These are phyloP conservation scores for Agrotis segetum DNA, from an alignment of 2,888 invertebrate species.

Conservation along the genomic window DNA sequence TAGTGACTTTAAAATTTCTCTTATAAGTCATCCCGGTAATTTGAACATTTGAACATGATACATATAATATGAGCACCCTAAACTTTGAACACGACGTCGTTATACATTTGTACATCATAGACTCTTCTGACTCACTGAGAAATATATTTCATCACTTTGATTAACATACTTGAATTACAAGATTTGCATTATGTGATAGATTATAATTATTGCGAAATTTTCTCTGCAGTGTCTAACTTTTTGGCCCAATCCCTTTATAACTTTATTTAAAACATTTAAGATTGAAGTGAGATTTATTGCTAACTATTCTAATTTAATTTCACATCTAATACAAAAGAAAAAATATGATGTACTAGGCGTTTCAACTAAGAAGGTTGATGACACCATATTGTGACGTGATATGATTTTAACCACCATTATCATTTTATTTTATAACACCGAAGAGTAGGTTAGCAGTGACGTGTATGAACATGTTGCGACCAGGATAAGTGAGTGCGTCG, in stretches of 20 bases:
- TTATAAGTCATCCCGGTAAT: background rate
- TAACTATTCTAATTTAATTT: conserved; percentile 7
- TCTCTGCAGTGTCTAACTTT: conserved; percentile 5
- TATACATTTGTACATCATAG: conserved; percentile 30
- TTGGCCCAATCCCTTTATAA: conserved; percentile 10
- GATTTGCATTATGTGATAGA: conserved; percentile 52
- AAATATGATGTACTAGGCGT: background rate
- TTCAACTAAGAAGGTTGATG: no score
- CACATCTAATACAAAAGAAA: background rate
- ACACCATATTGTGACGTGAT: no score
- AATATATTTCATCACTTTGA: conserved; percentile 64
- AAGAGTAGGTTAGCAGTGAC: conserved; percentile 57
- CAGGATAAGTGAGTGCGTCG: conserved; percentile 62
- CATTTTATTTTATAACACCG: conserved; percentile 12
- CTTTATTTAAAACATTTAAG: conserved; percentile 1
- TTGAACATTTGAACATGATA: background rate
- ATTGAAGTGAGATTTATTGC: background rate
- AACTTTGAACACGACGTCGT: conserved; percentile 8
- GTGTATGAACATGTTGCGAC: conserved; percentile 70
- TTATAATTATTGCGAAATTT: conserved; percentile 57
- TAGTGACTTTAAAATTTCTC: no score
- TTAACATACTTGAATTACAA: conserved; percentile 63
- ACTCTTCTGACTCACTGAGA: conserved; percentile 62
- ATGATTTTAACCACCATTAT: no score
- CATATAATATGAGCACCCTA: conserved; percentile 8